Conservation (phyloP, 2,797 vertebrate genomes). For the Hypotaenidia philippensis region DNA sequence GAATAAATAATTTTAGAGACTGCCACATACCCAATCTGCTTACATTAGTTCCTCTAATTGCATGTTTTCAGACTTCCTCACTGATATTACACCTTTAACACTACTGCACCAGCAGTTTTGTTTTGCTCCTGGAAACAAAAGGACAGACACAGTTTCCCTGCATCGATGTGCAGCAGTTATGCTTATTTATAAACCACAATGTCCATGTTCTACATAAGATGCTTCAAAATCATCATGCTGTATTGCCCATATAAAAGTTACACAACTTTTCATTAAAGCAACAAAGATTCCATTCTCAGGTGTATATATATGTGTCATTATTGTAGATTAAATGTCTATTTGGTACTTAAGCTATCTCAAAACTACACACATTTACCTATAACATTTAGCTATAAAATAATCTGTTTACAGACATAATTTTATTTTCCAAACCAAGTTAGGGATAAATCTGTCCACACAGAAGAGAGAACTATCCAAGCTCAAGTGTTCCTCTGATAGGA, state of each 20-base stretch:
- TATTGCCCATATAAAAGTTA: not conserved
- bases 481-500: not conserved
- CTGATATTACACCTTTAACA: not conserved
- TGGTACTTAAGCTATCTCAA: not conserved
- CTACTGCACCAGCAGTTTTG: not conserved
- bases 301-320: not conserved
- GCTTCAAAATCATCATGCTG: not conserved
- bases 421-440: not conserved
- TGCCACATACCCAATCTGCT: not conserved
- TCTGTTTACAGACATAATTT: not conserved
- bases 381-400: not conserved
- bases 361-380: not conserved
- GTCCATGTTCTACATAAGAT: not conserved
- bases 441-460: not conserved
- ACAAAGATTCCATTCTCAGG: not conserved
- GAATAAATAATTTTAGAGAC: not conserved
- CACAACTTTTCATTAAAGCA: not conserved
- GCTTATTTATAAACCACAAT: not conserved
- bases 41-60: not conserved
- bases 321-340: not conserved
- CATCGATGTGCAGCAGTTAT: not conserved
- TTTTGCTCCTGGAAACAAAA: not conserved
- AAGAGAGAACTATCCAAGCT: not conserved
- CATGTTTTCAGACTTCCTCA: not conserved
- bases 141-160: fast-evolving